Evolutionary conservation across 2,113 vertebrate genomes (phyloP), one percentile per base, ranked within the genome.

Genomic region (Clarias magur): DNA sequence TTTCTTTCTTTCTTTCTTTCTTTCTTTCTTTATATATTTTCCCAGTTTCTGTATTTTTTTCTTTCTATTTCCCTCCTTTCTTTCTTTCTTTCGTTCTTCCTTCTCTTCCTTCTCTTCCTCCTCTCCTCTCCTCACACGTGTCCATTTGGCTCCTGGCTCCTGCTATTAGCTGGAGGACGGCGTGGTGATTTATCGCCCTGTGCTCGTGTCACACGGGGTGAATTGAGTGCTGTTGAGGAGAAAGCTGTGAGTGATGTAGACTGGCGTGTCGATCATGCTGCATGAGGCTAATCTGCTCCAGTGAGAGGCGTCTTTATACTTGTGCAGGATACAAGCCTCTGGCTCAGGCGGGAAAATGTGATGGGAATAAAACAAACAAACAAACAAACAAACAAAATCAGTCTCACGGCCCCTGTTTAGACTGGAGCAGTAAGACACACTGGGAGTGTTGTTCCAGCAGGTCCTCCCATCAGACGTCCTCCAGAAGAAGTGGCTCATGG

Each of bases 151-250:
- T 42, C 34, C 17, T 10, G 16, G 34, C 13, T 73, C 5, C 70
- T 73, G 70, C 21, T 72, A 21, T 60, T 42, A 57, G 70, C 82
- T 38, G 16, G n/a, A 82, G 21, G 23, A 25, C n/a, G 3, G 42
- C 54, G 60, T 19, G 68, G 63, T 80, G 89, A 88, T 89, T 86
- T 65, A 88, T 88, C 78, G 83, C 73, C 57, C 27, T 3, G 6
- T 25, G 42, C 59, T 85, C n/a, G 27, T 57, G 48, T 86, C 83
- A 87, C 88, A 62, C 7, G 16, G 3, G 65, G 72, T 83, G 73
- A 89, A 63, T 80, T 83, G 65, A 80, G 86, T 83, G 13, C 34
- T 67, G 48, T 73, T 73, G n/a, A 57, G 42, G 81, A 62, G 82
- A 63, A 75, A 81, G 57, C 6, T 3, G 48, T 48, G 79, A 19